Evolutionary conservation across 2,888 invertebrate species (phyloP).

Genomic region (Papilio demoleus): DNA sequence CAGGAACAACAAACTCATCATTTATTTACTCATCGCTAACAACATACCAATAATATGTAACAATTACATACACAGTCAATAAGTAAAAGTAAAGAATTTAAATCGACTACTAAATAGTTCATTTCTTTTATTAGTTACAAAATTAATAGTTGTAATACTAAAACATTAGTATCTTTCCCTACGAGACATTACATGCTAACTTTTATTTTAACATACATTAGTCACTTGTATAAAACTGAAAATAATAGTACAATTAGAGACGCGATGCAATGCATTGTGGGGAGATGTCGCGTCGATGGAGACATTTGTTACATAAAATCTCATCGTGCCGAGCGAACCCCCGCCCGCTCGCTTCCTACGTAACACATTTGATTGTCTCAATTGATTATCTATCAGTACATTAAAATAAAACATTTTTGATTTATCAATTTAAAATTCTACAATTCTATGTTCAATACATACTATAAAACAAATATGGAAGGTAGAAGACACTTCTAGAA

Average conservation of each 20-base stretch:
- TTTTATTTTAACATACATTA: conserved; percentile 18
- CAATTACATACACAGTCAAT: conserved; percentile 24
- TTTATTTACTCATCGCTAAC: conserved; percentile 17
- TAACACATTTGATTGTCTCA: conserved; percentile 74
- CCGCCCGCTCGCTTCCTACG: conserved; percentile 40
- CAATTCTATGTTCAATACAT: conserved; percentile 71
- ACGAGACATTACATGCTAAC: conserved; percentile 12
- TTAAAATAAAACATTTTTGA: conserved; percentile 66
- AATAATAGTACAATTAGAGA: background rate
- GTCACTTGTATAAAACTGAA: conserved; percentile 28
- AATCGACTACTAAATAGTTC: conserved; percentile 10
- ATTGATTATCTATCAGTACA: conserved; percentile 73
- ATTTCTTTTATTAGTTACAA: conserved; percentile 18
- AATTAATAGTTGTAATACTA: conserved; percentile 9
- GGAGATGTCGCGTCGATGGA: conserved; percentile 8
- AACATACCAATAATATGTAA: conserved; percentile 17
- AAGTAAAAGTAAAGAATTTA: conserved; percentile 1
- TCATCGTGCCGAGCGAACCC: conserved; percentile 17
- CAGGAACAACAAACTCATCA: conserved; percentile 19
- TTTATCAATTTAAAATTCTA: conserved; percentile 71
- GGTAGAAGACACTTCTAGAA: conserved; percentile 74
- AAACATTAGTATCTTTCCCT: conserved; percentile 11
- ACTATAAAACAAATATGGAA: conserved; percentile 81
- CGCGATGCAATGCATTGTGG: background rate
- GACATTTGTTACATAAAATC: conserved; percentile 14